Evolutionary conservation across 2,113 vertebrate genomes (phyloP).

Genomic region (Anser cygnoides): DNA sequence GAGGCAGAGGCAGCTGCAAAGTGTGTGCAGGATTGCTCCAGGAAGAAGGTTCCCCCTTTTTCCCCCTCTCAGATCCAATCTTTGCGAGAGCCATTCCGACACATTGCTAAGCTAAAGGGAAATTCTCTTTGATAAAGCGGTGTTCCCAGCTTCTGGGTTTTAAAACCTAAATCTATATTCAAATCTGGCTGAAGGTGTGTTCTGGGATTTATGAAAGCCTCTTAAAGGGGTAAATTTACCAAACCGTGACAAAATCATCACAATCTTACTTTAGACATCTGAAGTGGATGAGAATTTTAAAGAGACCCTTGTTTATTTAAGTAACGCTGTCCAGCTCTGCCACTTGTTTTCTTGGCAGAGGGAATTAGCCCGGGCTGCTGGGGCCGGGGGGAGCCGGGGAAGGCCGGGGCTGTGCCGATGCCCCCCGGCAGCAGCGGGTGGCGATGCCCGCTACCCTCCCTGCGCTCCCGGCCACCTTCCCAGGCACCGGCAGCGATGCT

Average conservation of each 20-base stretch:
- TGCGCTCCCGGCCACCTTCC: not conserved
- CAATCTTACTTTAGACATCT: conserved; percentile 91
- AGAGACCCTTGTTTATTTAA: conserved; percentile 85
- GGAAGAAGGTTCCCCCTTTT: conserved; percentile 72
- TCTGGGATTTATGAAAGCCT: conserved; percentile 95
- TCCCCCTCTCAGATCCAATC: conserved; percentile 74
- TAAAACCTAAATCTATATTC: conserved; percentile 99
- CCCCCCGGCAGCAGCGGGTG: not conserved
- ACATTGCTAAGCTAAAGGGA: conserved; percentile 80
- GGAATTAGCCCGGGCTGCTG: conserved; percentile 63
- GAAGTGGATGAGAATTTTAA: conserved; percentile 86
- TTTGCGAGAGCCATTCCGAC: conserved; percentile 77
- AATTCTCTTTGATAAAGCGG: conserved; percentile 84
- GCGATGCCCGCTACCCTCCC: not conserved
- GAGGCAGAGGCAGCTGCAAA: conserved; percentile 67
- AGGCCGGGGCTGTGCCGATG: not conserved
- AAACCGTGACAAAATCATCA: conserved; percentile 97
- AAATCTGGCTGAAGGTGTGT: conserved; percentile 96
- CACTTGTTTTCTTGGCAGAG: conserved; percentile 72
- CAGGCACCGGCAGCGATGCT: not conserved
- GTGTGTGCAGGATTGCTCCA: conserved; percentile 78
- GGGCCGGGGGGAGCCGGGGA: conserved; percentile 39
- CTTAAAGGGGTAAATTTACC: conserved; percentile 98
- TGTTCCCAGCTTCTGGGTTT: conserved; percentile 87
- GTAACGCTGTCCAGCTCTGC: conserved; percentile 78